Conservation (phyloP, 2,888 invertebrate species). For the Corythucha ciliata region DNA sequence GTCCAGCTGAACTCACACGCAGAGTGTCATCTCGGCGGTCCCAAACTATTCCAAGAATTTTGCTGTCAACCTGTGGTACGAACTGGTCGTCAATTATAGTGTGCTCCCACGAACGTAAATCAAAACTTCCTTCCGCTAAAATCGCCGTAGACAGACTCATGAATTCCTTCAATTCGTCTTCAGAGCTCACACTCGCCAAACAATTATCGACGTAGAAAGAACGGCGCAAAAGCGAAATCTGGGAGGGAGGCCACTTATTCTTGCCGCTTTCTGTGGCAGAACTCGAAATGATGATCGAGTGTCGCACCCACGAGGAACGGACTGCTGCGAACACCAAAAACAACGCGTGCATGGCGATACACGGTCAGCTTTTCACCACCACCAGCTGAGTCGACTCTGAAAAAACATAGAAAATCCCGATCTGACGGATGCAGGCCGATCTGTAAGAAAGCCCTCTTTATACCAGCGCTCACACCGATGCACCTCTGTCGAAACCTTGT, state of each 20-base stretch:
- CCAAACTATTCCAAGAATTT: too few species aligned
- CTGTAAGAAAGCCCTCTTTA: slow-evolving; percentile 32
- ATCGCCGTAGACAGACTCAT: slow-evolving; percentile 7
- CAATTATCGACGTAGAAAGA: slow-evolving; percentile 26
- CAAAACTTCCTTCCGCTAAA: slow-evolving; percentile 5
- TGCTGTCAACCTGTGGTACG: too few species aligned
- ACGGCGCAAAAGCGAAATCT: too few species aligned
- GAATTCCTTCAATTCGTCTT: slow-evolving; percentile 11
- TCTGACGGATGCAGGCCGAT: slow-evolving; percentile 31
- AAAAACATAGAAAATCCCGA: slow-evolving; percentile 35
- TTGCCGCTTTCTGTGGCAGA: background rate
- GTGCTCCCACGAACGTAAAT: slow-evolving; percentile 18
- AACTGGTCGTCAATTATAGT: too few species aligned
- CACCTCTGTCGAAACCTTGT: background rate
- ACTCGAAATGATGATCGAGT: slow-evolving; percentile 14
- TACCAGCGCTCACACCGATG: slow-evolving; percentile 19
- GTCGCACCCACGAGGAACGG: slow-evolving; percentile 21
- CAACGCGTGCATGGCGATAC: slow-evolving; percentile 20
- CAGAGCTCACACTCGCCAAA: slow-evolving; percentile 5
- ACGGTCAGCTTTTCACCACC: background rate
- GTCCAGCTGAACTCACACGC: too few species aligned
- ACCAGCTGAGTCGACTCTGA: slow-evolving; percentile 34
- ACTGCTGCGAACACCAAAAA: slow-evolving; percentile 20
- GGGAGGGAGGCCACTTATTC: too few species aligned
- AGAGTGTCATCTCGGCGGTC: too few species aligned